phyloP scores from a whole-genome alignment of 2,888 invertebrate genomes.

The Pristionchus arcanus region DNA sequence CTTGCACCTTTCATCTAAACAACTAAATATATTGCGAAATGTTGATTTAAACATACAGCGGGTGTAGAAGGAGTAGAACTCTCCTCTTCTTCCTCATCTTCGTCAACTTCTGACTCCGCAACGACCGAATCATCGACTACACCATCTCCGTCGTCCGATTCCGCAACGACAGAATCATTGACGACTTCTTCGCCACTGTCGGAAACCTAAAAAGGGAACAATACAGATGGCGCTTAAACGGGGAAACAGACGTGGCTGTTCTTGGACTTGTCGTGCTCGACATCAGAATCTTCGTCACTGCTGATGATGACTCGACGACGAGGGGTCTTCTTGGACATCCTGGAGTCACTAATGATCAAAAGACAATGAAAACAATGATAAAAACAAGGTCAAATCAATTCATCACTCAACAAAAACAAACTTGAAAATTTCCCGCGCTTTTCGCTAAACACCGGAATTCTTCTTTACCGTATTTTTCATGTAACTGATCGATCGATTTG shows the following conservation, averaged over 20 bases:
- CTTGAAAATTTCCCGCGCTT: slow-evolving; percentile 4
- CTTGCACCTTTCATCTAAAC: neutral
- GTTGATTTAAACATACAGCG: neutral
- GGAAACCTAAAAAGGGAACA: neutral
- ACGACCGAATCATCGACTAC: slow-evolving; percentile 23
- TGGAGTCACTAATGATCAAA: neutral
- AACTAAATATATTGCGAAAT: neutral
- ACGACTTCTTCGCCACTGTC: neutral
- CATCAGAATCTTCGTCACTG: slow-evolving; percentile 44
- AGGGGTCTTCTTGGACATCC: neutral
- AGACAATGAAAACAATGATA: neutral
- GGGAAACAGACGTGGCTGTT: neutral
- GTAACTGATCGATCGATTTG: neutral
- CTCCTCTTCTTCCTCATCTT: neutral
- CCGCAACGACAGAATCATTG: neutral
- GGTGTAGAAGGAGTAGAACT: neutral
- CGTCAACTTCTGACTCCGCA: neutral
- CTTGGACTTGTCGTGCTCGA: neutral
- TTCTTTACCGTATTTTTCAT: neutral
- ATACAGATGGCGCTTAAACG: neutral
- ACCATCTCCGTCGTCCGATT: neutral
- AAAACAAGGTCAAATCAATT: neutral
- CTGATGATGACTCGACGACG: slow-evolving; percentile 47
- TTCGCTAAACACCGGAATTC: slow-evolving; percentile 17
- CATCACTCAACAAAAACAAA: neutral